Evolutionary conservation across 2,797 vertebrate genomes (phyloP), one percentile per base, ranked within the genome.

Genomic region (Halcyon badia): DNA sequence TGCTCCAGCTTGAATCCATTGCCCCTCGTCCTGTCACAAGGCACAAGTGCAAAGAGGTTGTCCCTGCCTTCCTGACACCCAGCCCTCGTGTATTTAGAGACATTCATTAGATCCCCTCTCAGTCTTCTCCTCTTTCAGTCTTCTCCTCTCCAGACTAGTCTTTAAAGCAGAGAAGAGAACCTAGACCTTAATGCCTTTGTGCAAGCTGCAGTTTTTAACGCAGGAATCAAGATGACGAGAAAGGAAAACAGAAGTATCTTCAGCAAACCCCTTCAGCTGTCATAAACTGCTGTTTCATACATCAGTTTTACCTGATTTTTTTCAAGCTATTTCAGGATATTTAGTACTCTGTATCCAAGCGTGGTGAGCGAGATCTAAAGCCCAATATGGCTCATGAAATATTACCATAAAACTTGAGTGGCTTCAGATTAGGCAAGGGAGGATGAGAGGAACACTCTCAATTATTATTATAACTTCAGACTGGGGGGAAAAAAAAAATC

Each of bases 321-420:
- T 88, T 92, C 79, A 86, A 60, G 35, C 37, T 46, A 60, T 70
- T 95, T 90, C 60, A 87, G 52, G 62, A n/a, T 60, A 76, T 87
- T 72, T 30, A 44, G 62, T 88, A 78, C 82, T 94, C 69, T 56
- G 66, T 79, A 58, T 76, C 51, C 44, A 70, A 83, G 61, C 28
- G 44, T 7, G 21, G 51, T 61, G 25, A 83, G 58, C 2, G 3
- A 91, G 51, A 89, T 66, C 76, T 69, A 44, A 94, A 95, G 77
- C 86, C 80, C 94, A 93, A 5, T 9, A 25, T 35, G 33, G 31
- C 48, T 88, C 58, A 86, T 12, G 61, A 92, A 88, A 70, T 62
- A 72, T 81, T 79, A 56, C 56, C 77, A 75, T 94, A 72, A 94
- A 95, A 86, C 35, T 76, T 44, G 70, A 81, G 46, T 57, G 62